Evolutionary conservation across 2,888 invertebrate genomes (phyloP).

Genomic region (Dione juno): DNA sequence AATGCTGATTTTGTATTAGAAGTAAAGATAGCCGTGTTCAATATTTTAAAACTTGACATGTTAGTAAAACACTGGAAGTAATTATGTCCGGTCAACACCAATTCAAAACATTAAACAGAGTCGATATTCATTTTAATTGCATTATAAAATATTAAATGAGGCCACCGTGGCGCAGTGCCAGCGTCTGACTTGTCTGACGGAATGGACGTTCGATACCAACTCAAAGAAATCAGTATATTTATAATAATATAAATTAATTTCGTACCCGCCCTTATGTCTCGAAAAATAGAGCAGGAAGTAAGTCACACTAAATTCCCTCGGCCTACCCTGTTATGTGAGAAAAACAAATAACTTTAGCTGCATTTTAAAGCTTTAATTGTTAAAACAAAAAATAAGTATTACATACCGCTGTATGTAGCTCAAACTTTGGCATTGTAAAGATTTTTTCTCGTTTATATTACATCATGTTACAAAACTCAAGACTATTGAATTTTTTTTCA

Average conservation of each 20-base stretch:
- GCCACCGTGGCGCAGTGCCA: no score
- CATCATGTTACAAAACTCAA: constrained; percentile 33
- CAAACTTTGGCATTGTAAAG: neutral
- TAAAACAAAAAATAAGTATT: neutral
- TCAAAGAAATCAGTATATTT: no score
- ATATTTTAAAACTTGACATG: neutral
- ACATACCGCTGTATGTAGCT: neutral
- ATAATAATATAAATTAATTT: no score
- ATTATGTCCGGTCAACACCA: neutral
- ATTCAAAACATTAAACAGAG: neutral
- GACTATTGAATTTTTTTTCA: constrained; percentile 30
- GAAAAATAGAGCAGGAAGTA: no score
- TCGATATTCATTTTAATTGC: neutral
- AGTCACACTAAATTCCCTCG: no score
- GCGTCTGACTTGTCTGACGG: no score
- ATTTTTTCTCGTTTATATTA: constrained; percentile 26
- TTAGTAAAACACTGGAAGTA: neutral
- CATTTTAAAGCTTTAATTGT: neutral
- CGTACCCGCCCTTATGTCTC: no score
- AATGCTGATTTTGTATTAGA: neutral
- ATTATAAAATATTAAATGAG: no score
- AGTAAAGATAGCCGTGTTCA: neutral
- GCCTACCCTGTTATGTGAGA: no score
- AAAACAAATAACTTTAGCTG: no score
- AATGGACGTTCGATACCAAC: no score